Percentiles rank a stretch among this genome's conserved stretches.
These are phyloP conservation scores for Coecobrya sp. DNA, from an alignment of 2,888 invertebrate genomes.

Conservation along the genomic window DNA sequence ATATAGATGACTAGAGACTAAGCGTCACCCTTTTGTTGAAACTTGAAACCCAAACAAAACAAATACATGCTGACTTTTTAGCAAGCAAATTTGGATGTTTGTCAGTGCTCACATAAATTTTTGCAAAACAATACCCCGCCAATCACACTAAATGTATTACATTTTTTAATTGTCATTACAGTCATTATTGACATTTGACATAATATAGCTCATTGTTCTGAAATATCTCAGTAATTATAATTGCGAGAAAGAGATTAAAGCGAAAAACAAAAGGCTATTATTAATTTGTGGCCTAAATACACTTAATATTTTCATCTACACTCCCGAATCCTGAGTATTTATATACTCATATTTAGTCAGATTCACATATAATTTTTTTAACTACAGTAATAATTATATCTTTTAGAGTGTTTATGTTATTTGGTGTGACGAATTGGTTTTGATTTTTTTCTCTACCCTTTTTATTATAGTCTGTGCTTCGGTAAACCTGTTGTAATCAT, in stretches of 20 bases:
- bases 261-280: constrained; percentile 35
- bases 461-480: constrained; percentile 77
- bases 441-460: constrained; percentile 64
- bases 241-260: background rate
- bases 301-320: background rate
- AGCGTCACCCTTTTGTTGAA: background rate
- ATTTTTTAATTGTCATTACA: background rate
- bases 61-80: constrained; percentile 14
- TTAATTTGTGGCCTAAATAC: background rate
- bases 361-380: background rate
- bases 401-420: constrained; percentile 26
- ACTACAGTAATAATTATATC: background rate
- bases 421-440: constrained; percentile 65
- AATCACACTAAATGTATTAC: background rate
- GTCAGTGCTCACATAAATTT: background rate
- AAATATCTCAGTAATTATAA: background rate
- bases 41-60: background rate
- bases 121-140: background rate
- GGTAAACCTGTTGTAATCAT: background rate
- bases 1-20: background rate
- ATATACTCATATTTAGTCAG: background rate
- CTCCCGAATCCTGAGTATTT: background rate
- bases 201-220: too few species aligned
- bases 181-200: background rate
- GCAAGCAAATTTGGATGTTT: background rate